Base-by-base conservation (phyloP, 2,888 invertebrate genomes). In the Thymelicus acteon region DNA sequence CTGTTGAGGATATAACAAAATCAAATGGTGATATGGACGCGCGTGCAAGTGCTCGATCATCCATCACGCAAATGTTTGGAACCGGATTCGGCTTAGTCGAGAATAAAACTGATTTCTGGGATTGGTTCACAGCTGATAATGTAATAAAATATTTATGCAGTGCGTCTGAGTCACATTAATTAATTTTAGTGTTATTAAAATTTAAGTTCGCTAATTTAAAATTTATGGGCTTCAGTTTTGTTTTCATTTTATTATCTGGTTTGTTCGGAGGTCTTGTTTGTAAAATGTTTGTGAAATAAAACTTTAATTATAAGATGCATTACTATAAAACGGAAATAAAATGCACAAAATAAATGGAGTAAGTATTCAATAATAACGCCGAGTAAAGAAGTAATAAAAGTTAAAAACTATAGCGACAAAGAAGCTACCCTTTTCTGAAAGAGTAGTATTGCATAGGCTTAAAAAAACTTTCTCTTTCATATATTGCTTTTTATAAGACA, bases 41-140 rank as follows among this genome's bases (percentile, higher is more conserved):
- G 88, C 86, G 87, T 87, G 86, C 86, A 85, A 84, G 83, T 85
- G 86, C 79, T 81, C 86, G 87, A 86, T 88, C 87, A 92, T 92
- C 88, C 92, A 91, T 92, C 93, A 92, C 90, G 90, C 89, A 81
- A 91, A 91, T 85, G 87, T 82, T 84, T 78, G 74, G 78, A 92
- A 92, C 92, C 93, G 92, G 92, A 90, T 90, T 84, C 78, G 76
- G 76, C 75, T 72, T 77, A 83, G 85, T 87, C 75, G 79, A 83
- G 81, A 82, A 82, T 80, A 82, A 81, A 83, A 83, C 80, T 79
- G 80, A 85, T 76, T 84, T 84, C 74, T 66, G 60, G 72, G 82
- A 82, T 84, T 83, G 80, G 81, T 85, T 83, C 83, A 85, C 85
- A 84, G 85, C 84, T 83, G 85, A 78, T 79, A 75, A 74, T 72